Evolutionary conservation across 35 echinoderm and acorn worm species (phyloP), one percentile per base, ranked within the genome.

Genomic region (Apostichopus japonicus): DNA sequence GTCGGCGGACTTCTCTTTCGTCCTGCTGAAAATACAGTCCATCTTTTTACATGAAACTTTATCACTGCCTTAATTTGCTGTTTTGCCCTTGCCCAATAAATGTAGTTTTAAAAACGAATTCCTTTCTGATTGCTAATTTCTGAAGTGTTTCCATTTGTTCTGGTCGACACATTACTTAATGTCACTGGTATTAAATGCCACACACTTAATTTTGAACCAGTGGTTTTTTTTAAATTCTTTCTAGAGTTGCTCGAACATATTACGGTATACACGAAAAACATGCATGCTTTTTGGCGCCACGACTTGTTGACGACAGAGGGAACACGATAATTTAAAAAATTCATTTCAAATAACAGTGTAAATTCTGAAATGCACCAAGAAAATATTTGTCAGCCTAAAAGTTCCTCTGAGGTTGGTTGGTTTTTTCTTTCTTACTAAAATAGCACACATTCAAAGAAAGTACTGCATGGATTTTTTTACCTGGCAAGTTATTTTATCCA

Each of bases 361-460:
- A 44, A 44, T 44, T 44, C 33, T 44, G 33, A 61, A 61, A 61
- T 61, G 57, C 57, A 61, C 57, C 57, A 61, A 10, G 1, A 44
- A 44, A 61, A 61, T 61, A 61, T 61, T 61, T 61, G 13, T 61
- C 57, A 61, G 57, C 57, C 57, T 61, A 10, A 61, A 44, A 61
- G 57, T 61, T 61, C 57, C 57, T 61, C 57, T 61, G 57, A 61
- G 57, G 57, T 61, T 61, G 7, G 57, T 61, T 61, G 7, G 57
- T 61, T 61, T 59, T 8, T 67, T 67, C 11, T 67, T 67, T 10
- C 7, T 21, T 21, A 23, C n/a, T 23, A 21, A 19, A 23, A 19
- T 75, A 75, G 71, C 71, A 75, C 71, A 75, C 71, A 75, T 75
- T 75, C 71, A 75, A 75, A 19, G 71, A 75, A 75, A 75, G 71